Evolutionary conservation across 2,113 vertebrate genomes (phyloP).

Genomic region (Grallaria varia): DNA sequence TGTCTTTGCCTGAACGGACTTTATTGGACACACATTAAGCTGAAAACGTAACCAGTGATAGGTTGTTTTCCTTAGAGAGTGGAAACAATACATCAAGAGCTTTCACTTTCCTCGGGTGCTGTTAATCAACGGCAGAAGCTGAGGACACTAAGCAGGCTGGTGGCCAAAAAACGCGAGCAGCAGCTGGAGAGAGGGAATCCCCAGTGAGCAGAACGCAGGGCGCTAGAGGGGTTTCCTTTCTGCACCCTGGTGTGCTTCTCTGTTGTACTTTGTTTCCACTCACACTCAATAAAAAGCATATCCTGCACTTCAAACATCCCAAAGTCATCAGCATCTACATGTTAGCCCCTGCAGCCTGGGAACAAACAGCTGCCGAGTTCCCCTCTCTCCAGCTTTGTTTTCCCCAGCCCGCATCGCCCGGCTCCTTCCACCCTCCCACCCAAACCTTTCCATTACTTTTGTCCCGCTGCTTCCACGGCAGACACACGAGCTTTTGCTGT

Average conservation of each 20-base stretch:
- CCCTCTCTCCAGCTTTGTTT: not conserved
- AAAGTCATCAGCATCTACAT: constrained; percentile 18
- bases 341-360: not conserved
- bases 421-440: not conserved
- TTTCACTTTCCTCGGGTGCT: constrained; percentile 40
- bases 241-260: not conserved
- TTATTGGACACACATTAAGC: not conserved
- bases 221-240: not conserved
- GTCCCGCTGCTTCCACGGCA: not conserved
- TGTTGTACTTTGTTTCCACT: not conserved
- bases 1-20: not conserved
- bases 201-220: not conserved
- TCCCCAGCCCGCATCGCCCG: not conserved
- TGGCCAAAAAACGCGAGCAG: constrained; percentile 55
- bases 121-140: constrained; percentile 58
- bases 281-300: not conserved
- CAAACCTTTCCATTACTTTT: not conserved
- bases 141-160: constrained; percentile 14
- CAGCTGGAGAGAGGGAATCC: constrained; percentile 66
- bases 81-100: constrained; percentile 36
- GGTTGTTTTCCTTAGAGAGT: constrained; percentile 10
- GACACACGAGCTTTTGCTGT: not conserved
- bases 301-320: not conserved
- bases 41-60: not conserved
- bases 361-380: not conserved